phyloP scores from a whole-genome alignment of 2,888 invertebrate species.

The Anodontia alba region DNA sequence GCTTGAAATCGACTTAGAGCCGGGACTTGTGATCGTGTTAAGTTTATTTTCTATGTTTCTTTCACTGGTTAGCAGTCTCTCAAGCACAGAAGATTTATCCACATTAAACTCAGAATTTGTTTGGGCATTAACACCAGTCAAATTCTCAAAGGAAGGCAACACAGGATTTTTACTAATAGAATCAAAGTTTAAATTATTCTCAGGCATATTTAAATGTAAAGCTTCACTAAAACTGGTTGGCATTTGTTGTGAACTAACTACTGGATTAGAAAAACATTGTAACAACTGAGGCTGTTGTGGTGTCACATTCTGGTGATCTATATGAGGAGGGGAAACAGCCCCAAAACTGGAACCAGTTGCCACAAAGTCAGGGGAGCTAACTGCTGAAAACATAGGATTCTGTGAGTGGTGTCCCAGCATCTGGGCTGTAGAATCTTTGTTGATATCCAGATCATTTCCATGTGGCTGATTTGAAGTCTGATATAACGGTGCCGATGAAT shows the following conservation, averaged over 20 bases:
- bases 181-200: slow-evolving; percentile 7
- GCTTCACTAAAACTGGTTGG: slow-evolving; percentile 24
- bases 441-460: background rate
- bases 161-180: slow-evolving; percentile 5
- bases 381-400: slow-evolving; percentile 14
- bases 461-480: background rate
- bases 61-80: slow-evolving; percentile 52
- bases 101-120: slow-evolving; percentile 34
- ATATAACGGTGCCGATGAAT: background rate
- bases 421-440: background rate
- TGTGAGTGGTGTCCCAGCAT: background rate
- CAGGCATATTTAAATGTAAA: slow-evolving; percentile 25
- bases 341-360: background rate
- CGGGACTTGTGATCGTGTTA: slow-evolving; percentile 41
- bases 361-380: slow-evolving; percentile 14
- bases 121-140: slow-evolving; percentile 19
- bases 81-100: slow-evolving; percentile 51
- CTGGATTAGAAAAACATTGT: slow-evolving; percentile 17
- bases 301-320: background rate
- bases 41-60: slow-evolving; percentile 37
- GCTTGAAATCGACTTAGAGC: slow-evolving; percentile 47
- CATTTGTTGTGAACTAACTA: background rate
- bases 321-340: background rate
- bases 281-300: slow-evolving; percentile 23
- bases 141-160: slow-evolving; percentile 39